Base-by-base conservation (phyloP, 2,797 vertebrate genomes). In the Rhynchonycteris naso region DNA sequence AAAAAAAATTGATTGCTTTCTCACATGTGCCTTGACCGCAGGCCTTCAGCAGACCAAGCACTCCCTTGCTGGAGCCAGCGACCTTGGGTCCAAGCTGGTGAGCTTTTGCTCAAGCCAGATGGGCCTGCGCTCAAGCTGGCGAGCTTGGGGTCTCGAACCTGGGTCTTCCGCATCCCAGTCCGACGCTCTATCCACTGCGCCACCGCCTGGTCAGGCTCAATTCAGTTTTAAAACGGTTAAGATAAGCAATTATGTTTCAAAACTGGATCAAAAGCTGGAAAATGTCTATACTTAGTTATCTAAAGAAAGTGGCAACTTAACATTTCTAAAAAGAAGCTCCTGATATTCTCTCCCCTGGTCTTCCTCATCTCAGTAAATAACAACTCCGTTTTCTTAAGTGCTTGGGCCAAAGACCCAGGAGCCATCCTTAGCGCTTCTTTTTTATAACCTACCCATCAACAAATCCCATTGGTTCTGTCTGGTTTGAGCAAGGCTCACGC, bases 201-300 rank as follows among this genome's bases (percentile, higher is more conserved):
- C n/a, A n/a, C n/a, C n/a, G n/a, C n/a, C n/a, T n/a, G n/a, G n/a
- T n/a, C n/a, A n/a, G n/a, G n/a, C n/a, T n/a, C n/a, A n/a, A n/a
- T 35, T 91, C 69, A 59, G 22, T 88, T 94, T 92, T 87, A 89
- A 96, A 93, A 83, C 35, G 80, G 33, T 63, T 52, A 93, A 83
- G 22, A 78, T 83, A 56, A 65, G 24, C 69, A 93, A 80, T 56
- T 89, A 86, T 79, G 7, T 72, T 92, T 94, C 59, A 90, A 95
- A 96, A 96, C 15, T 72, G 22, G 26, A 61, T 68, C 76, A 92
- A 93, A 94, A 83, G 52, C 33, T 80, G 4, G 68, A 71, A 92
- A 95, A 69, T 56, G 16, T 76, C 16, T 72, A 76, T 22, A 93
- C 14, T 68, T 61, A 88, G 69, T 47, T 59, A 86, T 58, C 56